A percentile compares a stretch with the other conserved stretches of the same genome.
Evolutionary conservation across 2,113 vertebrate genomes (phyloP).

Genomic region (Thinocorus orbignyianus): DNA sequence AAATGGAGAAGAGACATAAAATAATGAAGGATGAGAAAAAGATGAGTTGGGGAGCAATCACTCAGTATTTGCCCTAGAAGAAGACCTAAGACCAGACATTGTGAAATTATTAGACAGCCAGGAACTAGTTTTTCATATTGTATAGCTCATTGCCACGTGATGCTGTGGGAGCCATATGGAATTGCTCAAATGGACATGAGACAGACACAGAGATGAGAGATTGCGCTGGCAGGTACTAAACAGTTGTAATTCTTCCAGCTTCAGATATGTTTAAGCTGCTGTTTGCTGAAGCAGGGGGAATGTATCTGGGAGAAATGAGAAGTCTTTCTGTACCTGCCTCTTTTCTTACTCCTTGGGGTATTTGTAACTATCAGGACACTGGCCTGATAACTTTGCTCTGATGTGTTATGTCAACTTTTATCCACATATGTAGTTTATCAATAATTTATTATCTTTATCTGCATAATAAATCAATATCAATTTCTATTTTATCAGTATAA

Average conservation of each 20-base stretch:
- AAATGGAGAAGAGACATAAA: neutral
- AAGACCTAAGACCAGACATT: neutral
- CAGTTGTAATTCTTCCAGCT: neutral
- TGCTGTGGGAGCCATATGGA: neutral
- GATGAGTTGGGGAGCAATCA: neutral
- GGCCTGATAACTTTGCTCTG: neutral
- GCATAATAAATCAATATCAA: neutral
- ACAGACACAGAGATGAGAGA: neutral
- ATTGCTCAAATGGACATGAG: neutral
- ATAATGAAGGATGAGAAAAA: neutral
- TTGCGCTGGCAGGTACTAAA: neutral
- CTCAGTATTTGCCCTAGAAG: neutral
- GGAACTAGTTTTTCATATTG: neutral
- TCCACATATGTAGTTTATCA: neutral
- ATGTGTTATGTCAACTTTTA: neutral
- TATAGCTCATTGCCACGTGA: neutral
- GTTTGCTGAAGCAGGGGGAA: neutral
- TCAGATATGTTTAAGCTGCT: neutral
- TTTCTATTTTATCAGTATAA: neutral
- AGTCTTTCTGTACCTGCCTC: neutral
- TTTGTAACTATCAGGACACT: neutral
- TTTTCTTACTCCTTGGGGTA: neutral
- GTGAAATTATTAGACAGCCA: neutral
- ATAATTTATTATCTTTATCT: neutral
- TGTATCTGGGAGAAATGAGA: neutral